Evolutionary conservation across 2,888 invertebrate species (phyloP).

Genomic region (Phaonia tiefii): DNA sequence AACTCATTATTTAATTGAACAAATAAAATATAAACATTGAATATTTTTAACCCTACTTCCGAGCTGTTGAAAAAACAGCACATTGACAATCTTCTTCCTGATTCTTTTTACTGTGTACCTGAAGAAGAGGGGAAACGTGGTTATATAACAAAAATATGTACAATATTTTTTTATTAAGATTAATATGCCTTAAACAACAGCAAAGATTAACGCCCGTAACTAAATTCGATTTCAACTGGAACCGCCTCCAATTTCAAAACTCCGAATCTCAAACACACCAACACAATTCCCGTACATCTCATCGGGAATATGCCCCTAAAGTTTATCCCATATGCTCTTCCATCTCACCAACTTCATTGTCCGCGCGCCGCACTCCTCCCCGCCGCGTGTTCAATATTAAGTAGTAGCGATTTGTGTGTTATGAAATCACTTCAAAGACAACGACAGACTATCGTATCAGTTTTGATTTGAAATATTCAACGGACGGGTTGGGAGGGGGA

Average conservation of each 20-base stretch:
- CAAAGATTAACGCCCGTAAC: constrained; percentile 68
- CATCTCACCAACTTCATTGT: not conserved
- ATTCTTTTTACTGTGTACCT: constrained; percentile 18
- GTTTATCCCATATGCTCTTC: constrained; percentile 5
- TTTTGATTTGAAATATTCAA: constrained; percentile 9
- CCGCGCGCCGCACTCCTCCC: not conserved
- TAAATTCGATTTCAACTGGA: constrained; percentile 74
- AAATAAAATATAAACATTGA: too few species aligned
- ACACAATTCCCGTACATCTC: constrained; percentile 17
- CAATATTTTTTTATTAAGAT: constrained; percentile 43
- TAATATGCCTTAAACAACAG: constrained; percentile 65
- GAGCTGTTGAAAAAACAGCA: not conserved
- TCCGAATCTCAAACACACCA: constrained; percentile 48
- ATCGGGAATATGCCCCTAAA: not conserved
- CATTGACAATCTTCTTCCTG: constrained; percentile 24
- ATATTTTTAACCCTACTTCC: too few species aligned
- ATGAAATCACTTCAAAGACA: constrained; percentile 41
- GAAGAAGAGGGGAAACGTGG: too few species aligned
- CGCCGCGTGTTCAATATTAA: not conserved
- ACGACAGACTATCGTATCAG: not conserved
- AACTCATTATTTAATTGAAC: too few species aligned
- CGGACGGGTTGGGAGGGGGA: not conserved
- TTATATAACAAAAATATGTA: too few species aligned
- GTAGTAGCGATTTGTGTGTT: constrained; percentile 29
- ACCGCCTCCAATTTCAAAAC: constrained; percentile 70